Percentiles rank a stretch among this genome's conserved stretches.
Conservation (phyloP, 2,888 invertebrate species). For the Polydrusus pterygomalis region DNA sequence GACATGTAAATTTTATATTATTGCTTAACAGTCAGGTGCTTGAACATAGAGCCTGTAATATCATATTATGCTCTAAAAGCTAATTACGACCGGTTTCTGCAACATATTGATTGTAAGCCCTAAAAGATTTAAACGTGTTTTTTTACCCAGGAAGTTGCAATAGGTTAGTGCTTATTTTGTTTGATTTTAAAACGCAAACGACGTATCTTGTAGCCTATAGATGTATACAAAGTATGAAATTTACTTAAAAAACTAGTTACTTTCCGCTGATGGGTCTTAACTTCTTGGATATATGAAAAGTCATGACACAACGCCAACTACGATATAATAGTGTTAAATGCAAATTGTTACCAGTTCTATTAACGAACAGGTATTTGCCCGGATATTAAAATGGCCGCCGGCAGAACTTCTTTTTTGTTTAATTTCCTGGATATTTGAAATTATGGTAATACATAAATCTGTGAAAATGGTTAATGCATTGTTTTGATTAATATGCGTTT, state of each 20-base stretch:
- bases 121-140: neutral
- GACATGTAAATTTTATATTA: no score
- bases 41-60: no score
- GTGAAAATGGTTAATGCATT: no score
- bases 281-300: constrained; percentile 10
- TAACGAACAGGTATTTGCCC: constrained; percentile 20
- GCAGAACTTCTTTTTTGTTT: constrained; percentile 7
- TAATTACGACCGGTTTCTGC: no score
- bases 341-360: constrained; percentile 26
- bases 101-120: no score
- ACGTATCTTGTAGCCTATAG: neutral
- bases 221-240: constrained; percentile 8
- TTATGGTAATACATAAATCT: no score
- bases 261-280: constrained; percentile 5
- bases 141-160: neutral
- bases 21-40: no score
- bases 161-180: neutral
- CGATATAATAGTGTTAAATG: constrained; percentile 10
- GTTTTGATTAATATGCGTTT: no score
- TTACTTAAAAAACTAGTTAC: constrained; percentile 24
- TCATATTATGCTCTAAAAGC: no score
- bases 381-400: constrained; percentile 18
- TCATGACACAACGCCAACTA: constrained; percentile 12
- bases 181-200: constrained; percentile 6
- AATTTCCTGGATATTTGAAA: constrained; percentile 12